Evolutionary conservation across 2,888 invertebrate genomes (phyloP).

Genomic region (Sisyra nigra): DNA sequence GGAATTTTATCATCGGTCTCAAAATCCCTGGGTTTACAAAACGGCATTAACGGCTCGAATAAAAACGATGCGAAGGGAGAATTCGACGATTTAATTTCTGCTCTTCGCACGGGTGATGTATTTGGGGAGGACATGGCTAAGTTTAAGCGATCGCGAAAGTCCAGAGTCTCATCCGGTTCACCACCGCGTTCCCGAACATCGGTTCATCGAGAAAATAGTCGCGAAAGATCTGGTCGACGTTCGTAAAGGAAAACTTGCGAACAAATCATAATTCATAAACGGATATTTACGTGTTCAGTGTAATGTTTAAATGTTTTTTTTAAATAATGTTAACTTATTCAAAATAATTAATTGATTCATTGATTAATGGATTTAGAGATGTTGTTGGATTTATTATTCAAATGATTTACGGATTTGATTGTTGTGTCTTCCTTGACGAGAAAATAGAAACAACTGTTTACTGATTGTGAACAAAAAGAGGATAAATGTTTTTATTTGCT

Average conservation of each 20-base stretch:
- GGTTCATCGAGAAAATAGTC: conserved; percentile 47
- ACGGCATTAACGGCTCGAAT: conserved; percentile 36
- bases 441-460: too few species aligned
- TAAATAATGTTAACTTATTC: conserved; percentile 1
- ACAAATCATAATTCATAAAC: background rate
- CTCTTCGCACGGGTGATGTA: conserved; percentile 83
- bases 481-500: too few species aligned
- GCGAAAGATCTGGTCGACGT: conserved; percentile 38
- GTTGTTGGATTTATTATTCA: background rate
- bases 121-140: conserved; percentile 93
- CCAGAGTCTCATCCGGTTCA: conserved; percentile 37
- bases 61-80: conserved; percentile 61
- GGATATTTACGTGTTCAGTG: conserved; percentile 1
- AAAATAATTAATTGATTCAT: background rate
- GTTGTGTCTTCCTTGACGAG: too few species aligned
- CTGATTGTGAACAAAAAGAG: too few species aligned
- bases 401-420: background rate
- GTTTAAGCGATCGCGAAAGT: conserved; percentile 62
- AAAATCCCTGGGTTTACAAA: conserved; percentile 50
- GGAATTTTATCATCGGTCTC: conserved; percentile 61
- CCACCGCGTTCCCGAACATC: conserved; percentile 46
- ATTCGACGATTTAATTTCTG: conserved; percentile 92
- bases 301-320: conserved; percentile 3
- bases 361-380: conserved; percentile 1
- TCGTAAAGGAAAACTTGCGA: conserved; percentile 16